Evolutionary conservation across 92 coral and sea anemone species (phyloP), one percentile per base, ranked within the genome.

Genomic region (Bergia puertoricense): DNA sequence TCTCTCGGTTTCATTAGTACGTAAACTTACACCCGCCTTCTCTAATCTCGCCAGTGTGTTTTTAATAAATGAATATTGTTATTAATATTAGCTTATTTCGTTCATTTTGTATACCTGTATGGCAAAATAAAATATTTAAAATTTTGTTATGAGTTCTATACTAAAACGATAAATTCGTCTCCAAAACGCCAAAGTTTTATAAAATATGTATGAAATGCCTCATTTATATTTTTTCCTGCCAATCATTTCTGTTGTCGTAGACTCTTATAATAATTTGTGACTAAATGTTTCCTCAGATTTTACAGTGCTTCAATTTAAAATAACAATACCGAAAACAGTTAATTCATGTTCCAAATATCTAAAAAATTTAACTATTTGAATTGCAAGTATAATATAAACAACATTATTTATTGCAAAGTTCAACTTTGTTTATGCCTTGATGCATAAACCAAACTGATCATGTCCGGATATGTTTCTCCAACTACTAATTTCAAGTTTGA

Each of bases 361-460:
- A 69, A 68, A 71, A 44, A 43, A 43, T 59, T 68, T 44, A 82
- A 46, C 62, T 42, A 71, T 66, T 73, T 82, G 50, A 82, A 82
- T 36, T 82, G 76, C 77, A 45, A 48, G 65, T 71, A 69, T 71
- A 84, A 69, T 84, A 43, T 66, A 71, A 71, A 46, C 87, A 54
- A 50, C 10, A 71, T 57, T 76, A 57, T 62, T 40, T 54, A 57
- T 68, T n/a, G 16, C 67, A 84, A 71, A 84, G 87, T 84, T 84
- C 87, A 84, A 84, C 66, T 84, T 84, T 84, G 79, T 84, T 84
- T 69, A 68, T 57, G 46, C 37, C 48, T 46, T 43, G 45, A 18
- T 65, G 56, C 73, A 48, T 37, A 56, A 81, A 37, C 54, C 72
- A 81, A 59, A 82, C 41, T 57, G 77, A 69, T 44, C 39, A 84